A percentile compares a stretch with the other conserved stretches of the same genome.
Conservation (phyloP, 2,888 invertebrate genomes). For the Hydropsyche betteni region DNA sequence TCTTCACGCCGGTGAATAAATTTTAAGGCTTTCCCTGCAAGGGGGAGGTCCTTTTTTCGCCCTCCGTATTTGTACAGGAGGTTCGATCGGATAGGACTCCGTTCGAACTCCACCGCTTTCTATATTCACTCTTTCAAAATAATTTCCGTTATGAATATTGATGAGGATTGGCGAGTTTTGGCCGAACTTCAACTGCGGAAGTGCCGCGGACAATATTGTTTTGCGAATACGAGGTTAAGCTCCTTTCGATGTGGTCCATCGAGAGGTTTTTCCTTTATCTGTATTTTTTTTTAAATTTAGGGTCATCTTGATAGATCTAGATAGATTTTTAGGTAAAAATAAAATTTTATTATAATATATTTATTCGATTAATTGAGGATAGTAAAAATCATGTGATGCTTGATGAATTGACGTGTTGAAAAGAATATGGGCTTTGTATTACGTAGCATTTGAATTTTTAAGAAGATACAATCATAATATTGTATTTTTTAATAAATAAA, state of each 20-base stretch:
- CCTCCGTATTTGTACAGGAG: constrained; percentile 17
- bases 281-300: neutral
- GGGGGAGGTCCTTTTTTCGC: constrained; percentile 1
- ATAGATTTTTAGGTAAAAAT: no score
- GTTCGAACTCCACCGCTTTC: neutral
- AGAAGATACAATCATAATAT: no score
- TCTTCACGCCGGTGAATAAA: constrained; percentile 31
- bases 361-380: no score
- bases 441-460: no score
- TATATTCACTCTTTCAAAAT: constrained; percentile 41
- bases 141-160: constrained; percentile 48
- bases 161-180: constrained; percentile 45
- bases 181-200: constrained; percentile 39
- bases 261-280: constrained; percentile 4
- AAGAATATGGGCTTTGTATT: no score
- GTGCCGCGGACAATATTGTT: constrained; percentile 18
- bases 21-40: constrained; percentile 27
- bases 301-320: no score
- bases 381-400: no score
- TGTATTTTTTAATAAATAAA: no score
- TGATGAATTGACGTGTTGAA: no score
- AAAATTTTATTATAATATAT: no score
- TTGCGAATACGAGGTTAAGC: constrained; percentile 26
- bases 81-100: constrained; percentile 6
- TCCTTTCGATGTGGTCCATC: constrained; percentile 9